Percentiles rank a stretch among this genome's conserved stretches.
Conservation (phyloP, 2,113 vertebrate genomes). For the Protobothrops mucrosquamatus region DNA sequence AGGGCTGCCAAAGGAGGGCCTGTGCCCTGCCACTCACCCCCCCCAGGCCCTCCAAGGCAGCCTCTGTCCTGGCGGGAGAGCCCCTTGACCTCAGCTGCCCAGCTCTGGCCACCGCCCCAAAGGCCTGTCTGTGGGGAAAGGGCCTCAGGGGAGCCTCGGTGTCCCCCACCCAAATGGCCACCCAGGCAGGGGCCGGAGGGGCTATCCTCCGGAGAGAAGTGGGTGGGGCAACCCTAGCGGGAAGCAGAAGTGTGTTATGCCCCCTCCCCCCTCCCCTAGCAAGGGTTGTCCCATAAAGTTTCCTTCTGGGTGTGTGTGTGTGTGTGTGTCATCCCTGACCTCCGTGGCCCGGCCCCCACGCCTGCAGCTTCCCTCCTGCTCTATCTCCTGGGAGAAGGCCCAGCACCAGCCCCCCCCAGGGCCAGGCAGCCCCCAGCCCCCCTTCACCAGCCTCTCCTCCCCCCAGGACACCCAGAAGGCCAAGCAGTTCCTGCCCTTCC, state of each 20-base stretch:
- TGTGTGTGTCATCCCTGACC: neutral
- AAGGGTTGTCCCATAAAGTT: neutral
- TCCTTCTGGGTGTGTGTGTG: neutral
- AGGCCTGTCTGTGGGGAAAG: neutral
- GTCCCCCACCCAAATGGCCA: neutral
- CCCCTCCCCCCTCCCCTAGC: neutral
- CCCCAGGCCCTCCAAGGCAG: neutral
- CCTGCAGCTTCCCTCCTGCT: too few relatives aligned
- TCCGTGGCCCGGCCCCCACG: neutral
- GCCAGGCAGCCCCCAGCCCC: too few relatives aligned
- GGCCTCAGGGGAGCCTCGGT: neutral
- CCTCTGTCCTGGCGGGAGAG: neutral
- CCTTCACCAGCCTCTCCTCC: neutral
- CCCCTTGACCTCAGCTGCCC: neutral
- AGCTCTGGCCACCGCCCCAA: fast-evolving
- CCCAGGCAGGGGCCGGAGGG: neutral
- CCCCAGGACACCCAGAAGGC: slow-evolving; percentile 93
- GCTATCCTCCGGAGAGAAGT: neutral
- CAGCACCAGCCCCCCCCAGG: neutral
- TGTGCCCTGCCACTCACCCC: neutral
- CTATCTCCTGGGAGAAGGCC: too few relatives aligned
- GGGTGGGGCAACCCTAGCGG: neutral
- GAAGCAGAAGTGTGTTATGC: neutral
- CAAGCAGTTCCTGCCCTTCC: slow-evolving; percentile 96
- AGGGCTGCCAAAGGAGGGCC: neutral